Percentiles rank a stretch among this genome's conserved stretches.
Evolutionary conservation across 2,888 invertebrate genomes (phyloP).

Genomic region (Lamproptera curius): DNA sequence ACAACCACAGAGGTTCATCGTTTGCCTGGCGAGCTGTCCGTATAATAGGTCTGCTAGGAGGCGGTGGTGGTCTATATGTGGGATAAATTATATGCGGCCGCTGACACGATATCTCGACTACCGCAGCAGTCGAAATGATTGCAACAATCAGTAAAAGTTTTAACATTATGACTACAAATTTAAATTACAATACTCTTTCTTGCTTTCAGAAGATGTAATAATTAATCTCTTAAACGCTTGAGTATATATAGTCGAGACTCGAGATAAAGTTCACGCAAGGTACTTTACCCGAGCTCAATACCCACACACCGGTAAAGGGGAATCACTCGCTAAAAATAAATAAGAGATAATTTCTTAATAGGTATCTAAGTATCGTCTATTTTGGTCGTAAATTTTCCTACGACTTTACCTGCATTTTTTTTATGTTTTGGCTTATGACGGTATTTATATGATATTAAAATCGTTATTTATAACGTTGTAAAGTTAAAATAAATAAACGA

Average conservation of each 20-base stretch:
- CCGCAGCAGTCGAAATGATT: constrained; percentile 21
- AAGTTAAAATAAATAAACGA: no score
- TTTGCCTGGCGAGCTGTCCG: constrained; percentile 31
- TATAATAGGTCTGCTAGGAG: constrained; percentile 27
- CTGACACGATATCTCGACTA: constrained; percentile 32
- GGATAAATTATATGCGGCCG: constrained; percentile 28
- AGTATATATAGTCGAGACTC: neutral
- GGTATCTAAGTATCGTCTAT: neutral
- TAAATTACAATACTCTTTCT: neutral
- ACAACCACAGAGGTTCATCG: constrained; percentile 31
- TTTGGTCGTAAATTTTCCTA: neutral
- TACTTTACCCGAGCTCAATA: neutral
- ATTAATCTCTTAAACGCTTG: neutral
- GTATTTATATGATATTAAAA: no score
- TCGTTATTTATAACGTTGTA: no score
- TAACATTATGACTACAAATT: constrained; percentile 12
- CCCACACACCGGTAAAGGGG: neutral
- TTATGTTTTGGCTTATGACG: no score
- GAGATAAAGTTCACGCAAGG: neutral
- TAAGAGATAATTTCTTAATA: neutral
- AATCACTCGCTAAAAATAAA: neutral
- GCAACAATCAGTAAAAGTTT: constrained; percentile 21
- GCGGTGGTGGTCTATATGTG: constrained; percentile 32
- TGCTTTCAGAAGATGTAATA: no score
- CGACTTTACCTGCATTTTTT: neutral